phyloP scores from a whole-genome alignment of 1,140 invertebrate species.

The Tribolium madens region DNA sequence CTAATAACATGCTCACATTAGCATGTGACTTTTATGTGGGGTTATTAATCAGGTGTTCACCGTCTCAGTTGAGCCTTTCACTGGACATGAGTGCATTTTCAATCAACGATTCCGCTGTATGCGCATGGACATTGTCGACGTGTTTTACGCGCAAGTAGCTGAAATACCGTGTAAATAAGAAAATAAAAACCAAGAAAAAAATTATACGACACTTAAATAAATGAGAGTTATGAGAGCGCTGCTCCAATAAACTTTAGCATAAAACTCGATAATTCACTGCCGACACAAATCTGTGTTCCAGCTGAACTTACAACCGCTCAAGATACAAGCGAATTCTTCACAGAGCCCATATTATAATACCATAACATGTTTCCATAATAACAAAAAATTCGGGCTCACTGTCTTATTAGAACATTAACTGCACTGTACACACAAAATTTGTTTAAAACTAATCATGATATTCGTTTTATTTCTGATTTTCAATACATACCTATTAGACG shows the following conservation, averaged over 20 bases:
- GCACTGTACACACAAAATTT: too few species aligned
- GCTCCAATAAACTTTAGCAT: constrained; percentile 30
- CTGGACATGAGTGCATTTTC: constrained; percentile 49
- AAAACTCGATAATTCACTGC: constrained; percentile 7
- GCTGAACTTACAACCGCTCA: background rate
- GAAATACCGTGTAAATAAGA: constrained; percentile 2
- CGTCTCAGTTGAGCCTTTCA: constrained; percentile 58
- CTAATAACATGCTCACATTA: constrained; percentile 66
- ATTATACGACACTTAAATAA: constrained; percentile 14
- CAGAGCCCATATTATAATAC: too few species aligned
- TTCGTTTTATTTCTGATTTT: too few species aligned
- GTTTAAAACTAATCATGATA: too few species aligned
- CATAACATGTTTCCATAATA: too few species aligned
- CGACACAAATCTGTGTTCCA: background rate
- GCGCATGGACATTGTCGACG: constrained; percentile 20
- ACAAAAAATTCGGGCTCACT: too few species aligned
- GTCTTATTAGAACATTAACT: too few species aligned
- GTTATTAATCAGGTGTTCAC: constrained; percentile 57
- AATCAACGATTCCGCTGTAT: constrained; percentile 27
- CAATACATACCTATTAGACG: too few species aligned
- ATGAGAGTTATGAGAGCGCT: constrained; percentile 17
- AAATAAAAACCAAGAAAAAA: constrained; percentile 5
- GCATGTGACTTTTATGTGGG: constrained; percentile 61
- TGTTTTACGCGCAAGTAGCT: constrained; percentile 10
- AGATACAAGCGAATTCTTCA: background rate